These are phyloP conservation scores for Carlito syrichta DNA, from an alignment of 2,113 vertebrate species.

Conservation along the genomic window DNA sequence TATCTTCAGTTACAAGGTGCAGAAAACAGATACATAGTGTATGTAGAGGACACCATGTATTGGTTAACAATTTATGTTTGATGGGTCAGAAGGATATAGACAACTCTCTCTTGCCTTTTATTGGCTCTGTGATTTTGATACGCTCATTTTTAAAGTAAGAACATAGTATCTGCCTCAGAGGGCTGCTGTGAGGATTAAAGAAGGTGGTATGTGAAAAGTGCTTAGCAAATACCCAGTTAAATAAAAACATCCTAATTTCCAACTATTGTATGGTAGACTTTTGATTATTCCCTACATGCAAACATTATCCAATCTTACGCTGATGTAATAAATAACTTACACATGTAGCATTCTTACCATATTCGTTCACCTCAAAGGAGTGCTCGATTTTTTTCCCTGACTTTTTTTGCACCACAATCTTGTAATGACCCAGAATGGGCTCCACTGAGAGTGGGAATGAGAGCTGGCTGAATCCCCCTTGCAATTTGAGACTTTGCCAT, in stretches of 20 bases:
- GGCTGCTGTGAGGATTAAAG: neutral
- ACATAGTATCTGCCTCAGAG: neutral
- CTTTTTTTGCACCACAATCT: conserved; percentile 58
- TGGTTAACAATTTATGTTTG: neutral
- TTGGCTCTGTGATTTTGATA: neutral
- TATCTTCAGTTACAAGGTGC: neutral
- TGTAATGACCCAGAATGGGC: conserved; percentile 79
- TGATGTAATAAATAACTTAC: neutral
- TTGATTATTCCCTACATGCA: neutral
- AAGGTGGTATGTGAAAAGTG: neutral
- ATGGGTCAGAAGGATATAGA: neutral
- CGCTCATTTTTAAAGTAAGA: neutral
- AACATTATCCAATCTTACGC: neutral
- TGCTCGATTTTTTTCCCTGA: conserved; percentile 35
- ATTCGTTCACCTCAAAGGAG: conserved; percentile 80
- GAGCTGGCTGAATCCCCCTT: conserved; percentile 76
- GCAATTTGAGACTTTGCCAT: conserved; percentile 66
- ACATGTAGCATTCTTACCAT: conserved; percentile 75
- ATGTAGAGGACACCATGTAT: neutral
- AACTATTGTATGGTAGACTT: neutral
- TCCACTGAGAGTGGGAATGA: conserved; percentile 81
- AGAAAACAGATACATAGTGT: neutral
- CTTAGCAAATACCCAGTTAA: neutral
- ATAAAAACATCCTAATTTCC: neutral
- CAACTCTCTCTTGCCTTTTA: neutral